Percentiles rank a stretch among this genome's conserved stretches.
Evolutionary conservation across 1,140 invertebrate species (phyloP).

Genomic region (Nasonia giraulti): DNA sequence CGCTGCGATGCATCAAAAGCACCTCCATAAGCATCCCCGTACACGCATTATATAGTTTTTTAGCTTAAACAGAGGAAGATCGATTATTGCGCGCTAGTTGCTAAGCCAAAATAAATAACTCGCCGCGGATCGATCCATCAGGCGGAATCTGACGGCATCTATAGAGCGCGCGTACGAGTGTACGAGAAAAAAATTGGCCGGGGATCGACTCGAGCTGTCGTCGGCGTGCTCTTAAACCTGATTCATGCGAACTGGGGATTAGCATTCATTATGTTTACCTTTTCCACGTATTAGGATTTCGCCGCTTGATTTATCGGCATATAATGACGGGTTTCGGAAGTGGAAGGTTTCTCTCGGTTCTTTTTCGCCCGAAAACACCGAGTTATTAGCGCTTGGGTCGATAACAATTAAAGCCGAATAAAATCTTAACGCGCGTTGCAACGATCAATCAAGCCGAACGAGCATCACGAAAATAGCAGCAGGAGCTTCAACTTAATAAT

Average conservation of each 20-base stretch:
- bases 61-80: slow-evolving; percentile 39
- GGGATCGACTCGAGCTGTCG: not conserved
- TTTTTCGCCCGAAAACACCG: too few species aligned
- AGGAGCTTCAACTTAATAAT: not conserved
- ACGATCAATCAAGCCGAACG: not conserved
- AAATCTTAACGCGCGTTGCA: not conserved
- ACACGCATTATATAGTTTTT: slow-evolving; percentile 5
- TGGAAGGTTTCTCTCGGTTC: not conserved
- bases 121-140: slow-evolving; percentile 33
- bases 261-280: slow-evolving; percentile 17
- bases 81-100: slow-evolving; percentile 33
- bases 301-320: not conserved
- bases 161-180: too few species aligned
- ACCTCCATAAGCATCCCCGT: not conserved
- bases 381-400: too few species aligned
- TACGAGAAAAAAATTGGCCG: not conserved
- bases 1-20: slow-evolving; percentile 25
- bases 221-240: not conserved
- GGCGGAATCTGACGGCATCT: not conserved
- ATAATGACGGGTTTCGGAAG: not conserved
- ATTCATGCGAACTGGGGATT: slow-evolving; percentile 20
- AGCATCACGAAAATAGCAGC: not conserved
- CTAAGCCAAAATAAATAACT: slow-evolving; percentile 47
- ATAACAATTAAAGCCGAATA: not conserved
- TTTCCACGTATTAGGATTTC: not conserved